Conservation (phyloP, 2,797 vertebrate genomes). For the Myioborus miniatus region DNA sequence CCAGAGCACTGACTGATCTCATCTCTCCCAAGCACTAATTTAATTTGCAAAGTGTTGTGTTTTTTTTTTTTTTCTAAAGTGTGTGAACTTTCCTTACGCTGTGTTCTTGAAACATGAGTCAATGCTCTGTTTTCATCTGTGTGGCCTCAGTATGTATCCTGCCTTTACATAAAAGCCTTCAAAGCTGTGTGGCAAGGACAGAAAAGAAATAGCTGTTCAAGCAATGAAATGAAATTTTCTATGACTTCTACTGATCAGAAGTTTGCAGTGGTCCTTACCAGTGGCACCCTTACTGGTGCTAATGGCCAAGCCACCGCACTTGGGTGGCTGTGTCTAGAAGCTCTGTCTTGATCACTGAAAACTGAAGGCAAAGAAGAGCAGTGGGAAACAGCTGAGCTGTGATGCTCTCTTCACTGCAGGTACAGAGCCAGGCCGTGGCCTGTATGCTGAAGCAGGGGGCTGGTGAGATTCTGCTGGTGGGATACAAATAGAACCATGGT, state of each 20-base stretch:
- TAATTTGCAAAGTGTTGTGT: slow-evolving; percentile 35
- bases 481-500: not conserved
- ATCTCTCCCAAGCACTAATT: slow-evolving; percentile 32
- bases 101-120: slow-evolving; percentile 14
- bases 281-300: not conserved
- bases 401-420: not conserved
- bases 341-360: not conserved
- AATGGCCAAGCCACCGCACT: not conserved
- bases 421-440: not conserved
- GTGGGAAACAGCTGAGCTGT: not conserved
- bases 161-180: not conserved
- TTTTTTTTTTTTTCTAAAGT: not conserved
- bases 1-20: slow-evolving; percentile 4
- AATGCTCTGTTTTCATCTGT: not conserved
- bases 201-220: not conserved
- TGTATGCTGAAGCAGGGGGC: not conserved
- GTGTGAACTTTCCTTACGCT: slow-evolving; percentile 29
- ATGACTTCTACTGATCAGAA: not conserved
- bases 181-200: not conserved
- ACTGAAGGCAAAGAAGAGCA: not conserved
- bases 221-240: not conserved
- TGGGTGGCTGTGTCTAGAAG: not conserved
- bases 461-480: not conserved
- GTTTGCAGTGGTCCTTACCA: not conserved
- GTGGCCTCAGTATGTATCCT: not conserved